Percentiles rank a stretch among this genome's conserved stretches.
These are phyloP conservation scores for Plebejus argus DNA, from an alignment of 2,888 invertebrate genomes.

Conservation along the genomic window DNA sequence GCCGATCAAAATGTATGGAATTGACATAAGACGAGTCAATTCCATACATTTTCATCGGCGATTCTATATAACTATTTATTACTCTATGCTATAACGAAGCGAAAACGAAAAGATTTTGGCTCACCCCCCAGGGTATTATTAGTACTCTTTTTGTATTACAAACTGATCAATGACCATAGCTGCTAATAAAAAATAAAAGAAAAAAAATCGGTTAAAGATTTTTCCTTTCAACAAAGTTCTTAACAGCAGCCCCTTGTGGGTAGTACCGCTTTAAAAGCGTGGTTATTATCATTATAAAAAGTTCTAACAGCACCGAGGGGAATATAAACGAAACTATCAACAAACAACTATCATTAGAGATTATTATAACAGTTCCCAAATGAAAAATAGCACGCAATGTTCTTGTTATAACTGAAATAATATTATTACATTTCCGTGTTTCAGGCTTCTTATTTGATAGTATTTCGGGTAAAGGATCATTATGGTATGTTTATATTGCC, in stretches of 20 bases:
- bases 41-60: too few species aligned
- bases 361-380: constrained; percentile 14
- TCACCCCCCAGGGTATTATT: too few species aligned
- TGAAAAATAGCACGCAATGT: constrained; percentile 13
- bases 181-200: background rate
- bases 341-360: constrained; percentile 30
- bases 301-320: background rate
- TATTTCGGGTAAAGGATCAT: background rate
- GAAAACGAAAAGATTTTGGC: too few species aligned
- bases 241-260: background rate
- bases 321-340: constrained; percentile 5
- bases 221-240: background rate
- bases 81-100: too few species aligned
- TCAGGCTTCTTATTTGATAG: constrained; percentile 8
- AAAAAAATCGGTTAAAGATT: background rate
- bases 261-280: background rate
- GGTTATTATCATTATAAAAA: constrained; percentile 17
- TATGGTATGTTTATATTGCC: background rate
- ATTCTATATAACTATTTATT: too few species aligned
- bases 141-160: too few species aligned
- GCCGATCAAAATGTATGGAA: too few species aligned
- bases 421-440: constrained; percentile 18
- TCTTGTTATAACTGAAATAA: constrained; percentile 19
- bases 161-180: too few species aligned
- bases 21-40: too few species aligned